A percentile compares a stretch with the other conserved stretches of the same genome.
Evolutionary conservation across 2,113 vertebrate species (phyloP).

Genomic region (Chloropsis hardwickii): DNA sequence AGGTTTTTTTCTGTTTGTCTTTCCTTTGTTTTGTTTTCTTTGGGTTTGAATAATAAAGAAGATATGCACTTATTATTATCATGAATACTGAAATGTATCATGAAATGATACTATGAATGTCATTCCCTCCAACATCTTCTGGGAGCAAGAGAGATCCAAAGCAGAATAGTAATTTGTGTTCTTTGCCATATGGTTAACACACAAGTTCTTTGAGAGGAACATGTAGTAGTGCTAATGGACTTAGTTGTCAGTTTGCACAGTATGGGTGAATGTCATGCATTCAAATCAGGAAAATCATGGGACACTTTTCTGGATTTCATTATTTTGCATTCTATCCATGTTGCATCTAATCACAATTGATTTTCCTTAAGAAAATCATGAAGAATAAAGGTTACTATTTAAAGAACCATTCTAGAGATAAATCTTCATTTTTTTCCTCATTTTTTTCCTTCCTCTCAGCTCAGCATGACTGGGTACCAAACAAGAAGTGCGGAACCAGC

Average conservation of each 20-base stretch:
- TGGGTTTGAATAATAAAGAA: background rate
- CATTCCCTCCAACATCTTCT: background rate
- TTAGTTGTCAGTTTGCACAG: background rate
- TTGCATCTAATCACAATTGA: background rate
- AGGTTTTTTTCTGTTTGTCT: background rate
- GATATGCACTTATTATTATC: background rate
- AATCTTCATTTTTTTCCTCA: background rate
- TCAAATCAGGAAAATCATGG: background rate
- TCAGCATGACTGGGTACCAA: background rate
- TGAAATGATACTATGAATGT: background rate
- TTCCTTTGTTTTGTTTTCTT: background rate
- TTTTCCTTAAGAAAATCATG: background rate
- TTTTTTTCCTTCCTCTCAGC: background rate
- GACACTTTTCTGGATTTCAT: background rate
- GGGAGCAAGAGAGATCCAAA: background rate
- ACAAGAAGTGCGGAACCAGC: rapidly evolving
- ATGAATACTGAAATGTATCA: background rate
- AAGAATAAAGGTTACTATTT: background rate
- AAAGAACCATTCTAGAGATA: background rate
- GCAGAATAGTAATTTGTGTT: background rate
- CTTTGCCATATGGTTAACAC: background rate
- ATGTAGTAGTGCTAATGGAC: background rate
- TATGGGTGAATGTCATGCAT: background rate
- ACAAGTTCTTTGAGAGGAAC: background rate
- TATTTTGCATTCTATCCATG: background rate